Evolutionary conservation across 2,113 vertebrate genomes (phyloP), one percentile per base, ranked within the genome.

Genomic region (Dolichotis patagonum): DNA sequence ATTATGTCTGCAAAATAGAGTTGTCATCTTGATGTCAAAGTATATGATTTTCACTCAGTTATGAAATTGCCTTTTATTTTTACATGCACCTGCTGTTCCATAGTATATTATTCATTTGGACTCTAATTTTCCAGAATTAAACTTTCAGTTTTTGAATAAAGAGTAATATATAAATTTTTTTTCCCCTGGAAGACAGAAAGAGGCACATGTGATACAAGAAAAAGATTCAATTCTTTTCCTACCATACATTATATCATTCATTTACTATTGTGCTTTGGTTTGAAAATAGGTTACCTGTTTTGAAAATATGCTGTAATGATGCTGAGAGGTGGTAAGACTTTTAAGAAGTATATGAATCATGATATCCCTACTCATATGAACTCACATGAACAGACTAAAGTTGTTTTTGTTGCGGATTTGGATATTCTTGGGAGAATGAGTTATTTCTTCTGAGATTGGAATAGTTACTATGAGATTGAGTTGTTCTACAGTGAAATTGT

Each of bases 21-120:
- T 93, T 93, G 78, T 96, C 92, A 85, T 95, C 71, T 85, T 95
- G 69, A 91, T 88, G 87, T 69, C 60, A 52, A 96, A 97, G 90
- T 91, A 86, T 94, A 93, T 52, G 73, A 77, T 85, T 97, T 96
- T 95, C 84, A 94, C 85, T 83, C 73, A 71, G 80, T 88, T 94
- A 92, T 92, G 89, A 92, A 96, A 93, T 1, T 95, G 62, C 41
- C 67, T 90, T 96, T 94, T 96, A 80, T 92, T 97, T 97, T 73
- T 82, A 78, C 41, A 94, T 46, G 11, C 4, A 86, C 43, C 52
- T 93, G 75, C 73, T 94, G 3, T 93, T 96, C 32, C 38, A n/a
- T 56, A 91, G 80, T 94, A 54, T 91, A 91, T 80, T 95, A 67
- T 92, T 95, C 81, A 90, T 83, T 94, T 95, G 43, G 14, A 91